Evolutionary conservation across 2,113 vertebrate genomes (phyloP).

Genomic region (Misgurnus mizolepis): DNA sequence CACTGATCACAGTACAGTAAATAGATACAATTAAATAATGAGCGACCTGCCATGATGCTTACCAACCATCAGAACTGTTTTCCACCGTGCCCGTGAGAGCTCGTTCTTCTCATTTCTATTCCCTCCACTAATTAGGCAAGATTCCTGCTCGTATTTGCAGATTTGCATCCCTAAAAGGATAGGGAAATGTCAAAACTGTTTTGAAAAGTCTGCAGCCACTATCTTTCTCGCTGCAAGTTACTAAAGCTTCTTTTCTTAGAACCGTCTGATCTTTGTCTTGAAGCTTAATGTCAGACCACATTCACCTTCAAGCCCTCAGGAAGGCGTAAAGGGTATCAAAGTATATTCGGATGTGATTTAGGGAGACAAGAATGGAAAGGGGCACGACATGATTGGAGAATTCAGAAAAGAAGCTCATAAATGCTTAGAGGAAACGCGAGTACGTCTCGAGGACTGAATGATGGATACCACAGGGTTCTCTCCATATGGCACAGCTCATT

Average conservation of each 20-base stretch:
- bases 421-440: neutral
- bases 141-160: constrained; percentile 3
- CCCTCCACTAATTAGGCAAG: constrained; percentile 11
- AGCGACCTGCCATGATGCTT: neutral
- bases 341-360: neutral
- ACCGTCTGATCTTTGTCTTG: constrained; percentile 4
- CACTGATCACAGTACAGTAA: neutral
- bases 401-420: neutral
- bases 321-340: constrained; percentile 50
- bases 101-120: neutral
- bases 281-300: constrained; percentile 46
- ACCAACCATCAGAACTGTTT: constrained; percentile 1
- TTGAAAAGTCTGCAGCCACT: neutral
- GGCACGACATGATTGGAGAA: neutral
- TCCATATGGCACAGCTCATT: constrained; percentile 2
- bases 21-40: neutral
- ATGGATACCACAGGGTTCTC: neutral
- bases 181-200: constrained; percentile 1
- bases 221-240: neutral
- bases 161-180: constrained; percentile 26
- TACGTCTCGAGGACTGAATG: neutral
- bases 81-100: neutral
- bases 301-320: constrained; percentile 44
- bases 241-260: constrained; percentile 17
- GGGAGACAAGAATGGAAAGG: neutral